Evolutionary conservation across 2,797 vertebrate species (phyloP).

Genomic region (Rhinatrema bivittatum): DNA sequence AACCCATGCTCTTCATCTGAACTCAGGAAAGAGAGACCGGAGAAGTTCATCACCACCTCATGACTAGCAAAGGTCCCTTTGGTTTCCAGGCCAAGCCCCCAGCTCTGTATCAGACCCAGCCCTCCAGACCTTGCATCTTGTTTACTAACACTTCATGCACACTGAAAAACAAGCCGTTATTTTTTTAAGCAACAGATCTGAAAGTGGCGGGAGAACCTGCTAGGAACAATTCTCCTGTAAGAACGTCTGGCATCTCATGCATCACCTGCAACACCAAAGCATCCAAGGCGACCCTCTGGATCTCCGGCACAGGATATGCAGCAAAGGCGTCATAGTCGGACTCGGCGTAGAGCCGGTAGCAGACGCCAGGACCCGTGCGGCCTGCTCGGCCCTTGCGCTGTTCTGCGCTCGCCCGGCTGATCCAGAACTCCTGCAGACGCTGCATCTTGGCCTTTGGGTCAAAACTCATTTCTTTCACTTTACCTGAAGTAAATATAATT

Average conservation of each 20-base stretch:
- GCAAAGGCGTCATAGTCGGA: conserved; percentile 80
- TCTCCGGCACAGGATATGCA: conserved; percentile 82
- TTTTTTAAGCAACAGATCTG: too few species aligned
- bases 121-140: too few species aligned
- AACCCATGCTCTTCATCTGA: conserved; percentile 87
- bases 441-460: conserved; percentile 86
- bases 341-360: conserved; percentile 82
- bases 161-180: too few species aligned
- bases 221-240: too few species aligned
- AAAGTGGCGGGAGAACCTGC: too few species aligned
- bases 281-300: conserved; percentile 83
- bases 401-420: conserved; percentile 86
- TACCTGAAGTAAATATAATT: conserved; percentile 65
- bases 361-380: conserved; percentile 81
- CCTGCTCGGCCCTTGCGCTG: conserved; percentile 89
- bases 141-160: too few species aligned
- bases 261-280: conserved; percentile 78
- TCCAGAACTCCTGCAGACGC: conserved; percentile 92
- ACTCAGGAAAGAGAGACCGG: not conserved
- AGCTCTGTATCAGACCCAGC: too few species aligned
- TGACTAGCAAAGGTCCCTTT: too few species aligned
- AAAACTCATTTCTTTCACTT: conserved; percentile 93
- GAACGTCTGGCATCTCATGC: too few species aligned
- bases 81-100: too few species aligned
- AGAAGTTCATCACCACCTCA: not conserved